Evolutionary conservation across 2,113 vertebrate species (phyloP).

Genomic region (Cyanistes caeruleus): DNA sequence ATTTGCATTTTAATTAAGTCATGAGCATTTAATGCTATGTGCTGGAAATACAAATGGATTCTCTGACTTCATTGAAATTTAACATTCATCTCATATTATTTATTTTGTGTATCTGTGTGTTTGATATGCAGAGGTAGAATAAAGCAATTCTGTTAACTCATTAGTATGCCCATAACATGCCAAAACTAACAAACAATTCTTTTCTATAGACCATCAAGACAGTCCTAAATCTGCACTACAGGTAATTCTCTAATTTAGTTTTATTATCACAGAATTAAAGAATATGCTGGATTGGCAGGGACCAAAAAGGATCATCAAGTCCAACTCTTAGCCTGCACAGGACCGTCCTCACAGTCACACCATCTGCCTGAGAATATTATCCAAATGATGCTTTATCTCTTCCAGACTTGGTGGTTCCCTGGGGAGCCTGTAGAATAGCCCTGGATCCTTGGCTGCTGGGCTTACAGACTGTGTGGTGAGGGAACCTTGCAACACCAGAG

Average conservation of each 20-base stretch:
- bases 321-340: neutral
- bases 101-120: neutral
- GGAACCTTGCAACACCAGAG: neutral
- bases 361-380: neutral
- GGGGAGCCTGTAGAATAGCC: neutral
- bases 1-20: conserved; percentile 55
- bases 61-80: neutral
- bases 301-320: neutral
- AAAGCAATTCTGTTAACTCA: neutral
- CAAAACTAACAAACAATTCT: neutral
- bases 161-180: too few relatives aligned
- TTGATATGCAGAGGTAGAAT: neutral
- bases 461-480: neutral
- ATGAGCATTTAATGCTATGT: neutral
- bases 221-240: neutral
- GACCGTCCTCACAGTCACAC: neutral
- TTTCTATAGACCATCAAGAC: neutral
- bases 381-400: neutral
- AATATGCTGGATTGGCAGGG: neutral
- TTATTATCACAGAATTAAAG: neutral
- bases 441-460: neutral
- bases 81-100: neutral
- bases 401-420: neutral
- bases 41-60: neutral
- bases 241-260: neutral